phyloP scores from a whole-genome alignment of 2,113 vertebrate genomes.

The Perca schrenkii region DNA sequence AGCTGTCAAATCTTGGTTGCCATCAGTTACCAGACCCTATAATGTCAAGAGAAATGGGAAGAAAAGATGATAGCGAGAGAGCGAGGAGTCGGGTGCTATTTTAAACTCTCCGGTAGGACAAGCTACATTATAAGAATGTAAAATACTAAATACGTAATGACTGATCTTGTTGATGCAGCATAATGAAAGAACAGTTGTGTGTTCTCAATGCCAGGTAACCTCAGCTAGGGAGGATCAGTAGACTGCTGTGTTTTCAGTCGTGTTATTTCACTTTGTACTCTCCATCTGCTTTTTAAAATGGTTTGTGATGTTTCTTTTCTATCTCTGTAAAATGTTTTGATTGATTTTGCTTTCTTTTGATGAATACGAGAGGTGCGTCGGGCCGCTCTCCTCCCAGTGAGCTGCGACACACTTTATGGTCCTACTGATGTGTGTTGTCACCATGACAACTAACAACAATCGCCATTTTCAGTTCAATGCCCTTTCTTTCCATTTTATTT shows the following conservation, averaged over 20 bases:
- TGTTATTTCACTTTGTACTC: neutral
- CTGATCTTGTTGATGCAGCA: neutral
- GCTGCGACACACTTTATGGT: too few species aligned
- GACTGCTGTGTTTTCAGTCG: neutral
- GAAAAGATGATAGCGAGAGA: neutral
- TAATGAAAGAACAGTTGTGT: neutral
- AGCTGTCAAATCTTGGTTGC: constrained; percentile 53
- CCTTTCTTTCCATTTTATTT: too few species aligned
- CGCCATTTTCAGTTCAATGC: too few species aligned
- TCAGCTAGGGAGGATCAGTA: neutral
- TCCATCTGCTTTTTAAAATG: neutral
- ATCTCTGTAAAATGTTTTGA: neutral
- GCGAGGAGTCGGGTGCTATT: neutral
- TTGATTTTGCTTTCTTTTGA: neutral
- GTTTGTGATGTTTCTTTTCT: neutral
- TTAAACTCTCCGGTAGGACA: constrained; percentile 19
- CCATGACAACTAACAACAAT: too few species aligned
- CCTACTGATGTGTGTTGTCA: too few species aligned
- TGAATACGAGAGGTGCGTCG: neutral
- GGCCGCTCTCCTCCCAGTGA: too few species aligned
- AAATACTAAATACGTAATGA: constrained; percentile 2
- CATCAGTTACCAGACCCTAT: constrained; percentile 35
- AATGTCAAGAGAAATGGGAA: constrained; percentile 26
- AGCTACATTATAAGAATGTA: neutral
- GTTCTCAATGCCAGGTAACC: neutral